A percentile compares a stretch with the other conserved stretches of the same genome.
phyloP scores from a whole-genome alignment of 2,888 invertebrate species.

The Oegoconia quadripuncta region DNA sequence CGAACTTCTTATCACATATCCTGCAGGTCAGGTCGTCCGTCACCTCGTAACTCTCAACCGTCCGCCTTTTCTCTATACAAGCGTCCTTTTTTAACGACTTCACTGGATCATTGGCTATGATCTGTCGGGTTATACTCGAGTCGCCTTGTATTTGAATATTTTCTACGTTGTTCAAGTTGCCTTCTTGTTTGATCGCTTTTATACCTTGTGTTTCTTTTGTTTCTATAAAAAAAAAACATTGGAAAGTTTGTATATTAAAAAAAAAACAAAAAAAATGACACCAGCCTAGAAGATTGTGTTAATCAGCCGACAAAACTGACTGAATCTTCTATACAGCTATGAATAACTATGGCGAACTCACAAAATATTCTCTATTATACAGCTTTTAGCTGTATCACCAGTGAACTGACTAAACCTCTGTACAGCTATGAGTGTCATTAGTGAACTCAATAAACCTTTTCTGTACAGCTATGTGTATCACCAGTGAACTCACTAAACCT shows the following conservation, averaged over 20 bases:
- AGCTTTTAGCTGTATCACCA: too few species aligned
- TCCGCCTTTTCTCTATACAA: conserved; percentile 2
- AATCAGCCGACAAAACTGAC: too few species aligned
- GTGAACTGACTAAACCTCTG: too few species aligned
- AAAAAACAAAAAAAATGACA: background rate
- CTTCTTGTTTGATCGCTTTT: background rate
- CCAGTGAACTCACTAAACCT: too few species aligned
- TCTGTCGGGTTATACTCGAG: background rate
- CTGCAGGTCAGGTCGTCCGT: conserved; percentile 23
- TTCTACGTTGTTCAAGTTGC: background rate
- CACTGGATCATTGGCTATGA: background rate
- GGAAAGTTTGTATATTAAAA: background rate
- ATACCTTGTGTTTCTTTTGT: background rate
- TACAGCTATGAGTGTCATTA: too few species aligned
- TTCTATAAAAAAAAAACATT: background rate
- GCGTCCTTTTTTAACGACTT: background rate
- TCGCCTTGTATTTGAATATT: background rate
- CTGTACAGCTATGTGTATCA: too few species aligned
- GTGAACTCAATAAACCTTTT: too few species aligned
- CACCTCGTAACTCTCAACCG: conserved; percentile 15
- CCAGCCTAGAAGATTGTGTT: too few species aligned
- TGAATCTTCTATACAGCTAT: too few species aligned
- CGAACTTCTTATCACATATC: conserved; percentile 17
- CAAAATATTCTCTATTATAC: too few species aligned
- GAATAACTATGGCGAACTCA: too few species aligned